Evolutionary conservation across 1,140 invertebrate genomes (phyloP).

Genomic region (Meteorus sp.): DNA sequence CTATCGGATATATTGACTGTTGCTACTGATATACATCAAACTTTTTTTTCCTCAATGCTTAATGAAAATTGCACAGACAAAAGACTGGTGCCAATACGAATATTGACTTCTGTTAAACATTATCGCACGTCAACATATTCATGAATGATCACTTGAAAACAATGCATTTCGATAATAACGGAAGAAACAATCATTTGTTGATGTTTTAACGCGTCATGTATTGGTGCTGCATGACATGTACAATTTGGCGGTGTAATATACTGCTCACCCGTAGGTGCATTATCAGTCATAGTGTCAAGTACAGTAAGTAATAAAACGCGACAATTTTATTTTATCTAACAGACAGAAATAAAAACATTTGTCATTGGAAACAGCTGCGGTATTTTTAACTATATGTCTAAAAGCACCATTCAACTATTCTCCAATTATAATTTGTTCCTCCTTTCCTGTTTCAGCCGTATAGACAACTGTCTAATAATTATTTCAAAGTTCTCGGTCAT

Average conservation of each 20-base stretch:
- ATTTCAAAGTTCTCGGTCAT: no score
- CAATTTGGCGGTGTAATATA: slow-evolving; percentile 9
- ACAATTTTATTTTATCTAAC: no score
- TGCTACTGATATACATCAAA: no score
- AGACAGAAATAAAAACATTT: no score
- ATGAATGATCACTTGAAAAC: neutral
- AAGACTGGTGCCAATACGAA: neutral
- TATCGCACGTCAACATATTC: no score
- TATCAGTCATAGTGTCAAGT: no score
- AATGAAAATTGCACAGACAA: neutral
- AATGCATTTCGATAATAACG: slow-evolving; percentile 29
- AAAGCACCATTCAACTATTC: no score
- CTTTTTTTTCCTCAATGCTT: neutral
- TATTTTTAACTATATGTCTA: neutral
- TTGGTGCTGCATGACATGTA: slow-evolving; percentile 24
- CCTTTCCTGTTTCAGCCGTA: no score
- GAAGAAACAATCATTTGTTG: slow-evolving; percentile 32
- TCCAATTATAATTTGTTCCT: no score
- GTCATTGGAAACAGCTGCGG: neutral
- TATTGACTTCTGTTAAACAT: neutral
- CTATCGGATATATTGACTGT: no score
- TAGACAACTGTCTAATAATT: no score
- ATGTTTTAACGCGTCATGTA: slow-evolving; percentile 14
- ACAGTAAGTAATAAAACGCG: slow-evolving; percentile 35
- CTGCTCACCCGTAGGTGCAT: no score